Conservation (phyloP, 2,888 invertebrate species). For the Xanthia icteritia region DNA sequence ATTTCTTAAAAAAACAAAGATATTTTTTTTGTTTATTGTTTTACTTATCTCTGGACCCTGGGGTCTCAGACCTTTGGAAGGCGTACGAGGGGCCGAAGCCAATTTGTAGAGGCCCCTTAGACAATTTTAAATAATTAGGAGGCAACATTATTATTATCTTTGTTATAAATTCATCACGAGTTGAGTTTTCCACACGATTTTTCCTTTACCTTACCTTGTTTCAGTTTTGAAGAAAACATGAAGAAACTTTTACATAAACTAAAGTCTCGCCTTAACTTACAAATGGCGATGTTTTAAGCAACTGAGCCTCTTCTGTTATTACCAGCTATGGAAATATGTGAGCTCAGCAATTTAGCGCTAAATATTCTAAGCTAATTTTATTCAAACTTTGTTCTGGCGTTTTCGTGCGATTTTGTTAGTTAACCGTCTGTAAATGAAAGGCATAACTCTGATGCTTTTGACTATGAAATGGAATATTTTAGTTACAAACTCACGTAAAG, state of each 20-base stretch:
- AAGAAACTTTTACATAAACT: conserved; percentile 17
- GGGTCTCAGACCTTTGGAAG: too few relatives aligned
- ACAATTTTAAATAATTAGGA: too few relatives aligned
- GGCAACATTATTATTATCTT: background rate
- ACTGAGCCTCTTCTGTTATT: conserved; percentile 22
- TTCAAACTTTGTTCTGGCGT: conserved; percentile 55
- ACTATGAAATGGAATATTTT: conserved; percentile 58
- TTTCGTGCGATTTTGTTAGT: conserved; percentile 57
- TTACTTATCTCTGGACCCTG: too few relatives aligned
- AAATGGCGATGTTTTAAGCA: conserved; percentile 43
- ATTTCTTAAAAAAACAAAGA: background rate
- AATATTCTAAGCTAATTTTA: conserved; percentile 56
- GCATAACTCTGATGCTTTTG: conserved; percentile 57
- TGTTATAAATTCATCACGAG: background rate
- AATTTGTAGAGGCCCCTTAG: too few relatives aligned
- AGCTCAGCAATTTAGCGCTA: conserved; percentile 37
- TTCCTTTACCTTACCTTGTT: background rate
- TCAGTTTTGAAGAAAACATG: conserved; percentile 14
- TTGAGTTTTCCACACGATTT: background rate
- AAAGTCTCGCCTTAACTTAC: conserved; percentile 17
- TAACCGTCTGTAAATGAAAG: conserved; percentile 58
- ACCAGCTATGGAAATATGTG: conserved; percentile 40
- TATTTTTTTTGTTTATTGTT: too few relatives aligned
- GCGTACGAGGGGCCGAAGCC: too few relatives aligned
- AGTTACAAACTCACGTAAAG: conserved; percentile 49